Conservation (phyloP, 2,888 invertebrate genomes). For the Dynastes maya region DNA sequence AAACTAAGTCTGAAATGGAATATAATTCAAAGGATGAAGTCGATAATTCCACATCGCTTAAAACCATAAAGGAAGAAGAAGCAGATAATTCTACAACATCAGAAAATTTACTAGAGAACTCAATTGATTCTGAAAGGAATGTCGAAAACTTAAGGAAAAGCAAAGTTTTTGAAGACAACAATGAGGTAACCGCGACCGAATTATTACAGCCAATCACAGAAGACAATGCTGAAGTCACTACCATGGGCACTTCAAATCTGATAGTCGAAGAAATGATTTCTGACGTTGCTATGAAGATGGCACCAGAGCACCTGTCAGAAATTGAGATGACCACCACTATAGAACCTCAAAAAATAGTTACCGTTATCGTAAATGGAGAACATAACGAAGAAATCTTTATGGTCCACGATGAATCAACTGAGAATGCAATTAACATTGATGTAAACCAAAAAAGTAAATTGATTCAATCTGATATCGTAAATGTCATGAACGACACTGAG, state of each 20-base stretch:
- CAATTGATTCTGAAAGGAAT: not conserved
- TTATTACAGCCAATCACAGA: too few relatives aligned
- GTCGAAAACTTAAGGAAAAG: conserved; percentile 9
- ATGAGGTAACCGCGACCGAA: not conserved
- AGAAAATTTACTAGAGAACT: not conserved
- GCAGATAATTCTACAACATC: not conserved
- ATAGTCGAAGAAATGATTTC: conserved; percentile 18
- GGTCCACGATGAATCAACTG: not conserved
- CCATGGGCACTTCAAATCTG: not conserved
- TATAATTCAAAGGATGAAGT: not conserved
- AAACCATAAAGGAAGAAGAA: not conserved
- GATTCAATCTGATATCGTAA: conserved; percentile 4
- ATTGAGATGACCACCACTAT: not conserved
- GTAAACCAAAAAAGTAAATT: not conserved
- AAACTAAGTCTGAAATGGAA: not conserved
- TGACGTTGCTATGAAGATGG: conserved; percentile 1
- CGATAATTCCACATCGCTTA: not conserved
- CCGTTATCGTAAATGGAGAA: not conserved
- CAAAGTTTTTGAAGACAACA: not conserved
- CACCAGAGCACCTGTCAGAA: not conserved
- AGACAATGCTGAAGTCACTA: not conserved
- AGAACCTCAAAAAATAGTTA: not conserved
- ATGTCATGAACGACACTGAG: not conserved
- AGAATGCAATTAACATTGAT: not conserved
- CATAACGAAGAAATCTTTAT: not conserved